phyloP scores from a whole-genome alignment of 2,888 invertebrate species.

The Rotaria sp. region DNA sequence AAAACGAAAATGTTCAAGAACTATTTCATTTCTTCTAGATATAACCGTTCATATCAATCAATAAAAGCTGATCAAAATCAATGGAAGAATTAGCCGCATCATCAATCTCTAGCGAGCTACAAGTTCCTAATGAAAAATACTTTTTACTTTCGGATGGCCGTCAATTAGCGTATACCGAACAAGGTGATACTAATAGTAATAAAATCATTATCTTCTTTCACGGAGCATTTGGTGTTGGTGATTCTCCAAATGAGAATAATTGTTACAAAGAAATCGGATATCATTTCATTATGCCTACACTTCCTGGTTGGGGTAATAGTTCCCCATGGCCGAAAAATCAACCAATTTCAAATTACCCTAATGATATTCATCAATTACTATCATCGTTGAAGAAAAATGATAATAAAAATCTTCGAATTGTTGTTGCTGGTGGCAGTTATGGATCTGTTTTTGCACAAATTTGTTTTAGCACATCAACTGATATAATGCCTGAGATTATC shows the following conservation, averaged over 20 bases:
- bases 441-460: neutral
- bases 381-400: neutral
- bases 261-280: neutral
- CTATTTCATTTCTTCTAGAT: no score
- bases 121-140: neutral
- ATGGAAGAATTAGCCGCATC: neutral
- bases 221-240: neutral
- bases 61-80: no score
- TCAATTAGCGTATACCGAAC: neutral
- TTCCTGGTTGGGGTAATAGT: neutral
- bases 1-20: no score
- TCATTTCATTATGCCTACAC: neutral
- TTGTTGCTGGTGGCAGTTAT: neutral
- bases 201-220: neutral
- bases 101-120: neutral
- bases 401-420: neutral
- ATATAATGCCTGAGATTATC: neutral
- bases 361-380: conserved; percentile 2
- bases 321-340: neutral
- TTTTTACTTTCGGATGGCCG: neutral
- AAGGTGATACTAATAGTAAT: neutral
- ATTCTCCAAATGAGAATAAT: neutral
- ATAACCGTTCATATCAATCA: no score
- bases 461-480: neutral
- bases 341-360: neutral